Evolutionary conservation across 2,113 vertebrate species (phyloP).

Genomic region (Eupsittula cactorum): DNA sequence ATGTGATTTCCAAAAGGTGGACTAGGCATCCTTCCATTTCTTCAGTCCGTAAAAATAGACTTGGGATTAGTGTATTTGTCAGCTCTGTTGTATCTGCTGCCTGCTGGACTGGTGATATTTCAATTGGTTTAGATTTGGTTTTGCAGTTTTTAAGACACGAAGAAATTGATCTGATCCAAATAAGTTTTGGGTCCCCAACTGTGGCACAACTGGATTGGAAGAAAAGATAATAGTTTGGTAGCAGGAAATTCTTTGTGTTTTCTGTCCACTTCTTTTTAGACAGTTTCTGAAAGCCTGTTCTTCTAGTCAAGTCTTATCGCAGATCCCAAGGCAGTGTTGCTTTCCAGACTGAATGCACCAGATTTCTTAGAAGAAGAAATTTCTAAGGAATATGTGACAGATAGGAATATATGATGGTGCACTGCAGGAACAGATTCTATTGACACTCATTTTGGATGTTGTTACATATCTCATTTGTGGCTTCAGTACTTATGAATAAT

Average conservation of each 20-base stretch:
- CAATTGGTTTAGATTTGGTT: background rate
- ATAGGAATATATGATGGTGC: slow-evolving; percentile 63
- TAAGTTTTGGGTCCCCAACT: background rate
- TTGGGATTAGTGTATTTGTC: slow-evolving; percentile 9
- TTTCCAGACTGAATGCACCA: slow-evolving; percentile 63
- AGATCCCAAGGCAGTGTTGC: slow-evolving; percentile 52
- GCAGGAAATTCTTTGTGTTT: background rate
- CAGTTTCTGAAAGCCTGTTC: slow-evolving; percentile 6
- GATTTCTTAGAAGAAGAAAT: slow-evolving; percentile 65
- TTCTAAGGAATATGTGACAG: slow-evolving; percentile 68
- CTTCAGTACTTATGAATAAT: slow-evolving; percentile 70
- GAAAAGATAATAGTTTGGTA: background rate
- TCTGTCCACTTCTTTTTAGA: slow-evolving; percentile 13
- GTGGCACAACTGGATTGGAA: background rate
- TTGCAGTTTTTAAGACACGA: background rate
- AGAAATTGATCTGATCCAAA: background rate
- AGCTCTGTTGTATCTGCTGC: background rate
- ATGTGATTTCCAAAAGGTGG: background rate
- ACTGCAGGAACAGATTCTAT: slow-evolving; percentile 69
- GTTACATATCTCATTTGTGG: slow-evolving; percentile 73
- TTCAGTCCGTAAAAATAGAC: background rate
- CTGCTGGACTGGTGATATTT: background rate
- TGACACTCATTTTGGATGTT: slow-evolving; percentile 73
- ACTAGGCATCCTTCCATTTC: background rate
- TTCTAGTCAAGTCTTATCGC: background rate